Percentiles rank a stretch among this genome's conserved stretches.
Evolutionary conservation across 2,888 invertebrate species (phyloP).

Genomic region (Oscheius sp.): DNA sequence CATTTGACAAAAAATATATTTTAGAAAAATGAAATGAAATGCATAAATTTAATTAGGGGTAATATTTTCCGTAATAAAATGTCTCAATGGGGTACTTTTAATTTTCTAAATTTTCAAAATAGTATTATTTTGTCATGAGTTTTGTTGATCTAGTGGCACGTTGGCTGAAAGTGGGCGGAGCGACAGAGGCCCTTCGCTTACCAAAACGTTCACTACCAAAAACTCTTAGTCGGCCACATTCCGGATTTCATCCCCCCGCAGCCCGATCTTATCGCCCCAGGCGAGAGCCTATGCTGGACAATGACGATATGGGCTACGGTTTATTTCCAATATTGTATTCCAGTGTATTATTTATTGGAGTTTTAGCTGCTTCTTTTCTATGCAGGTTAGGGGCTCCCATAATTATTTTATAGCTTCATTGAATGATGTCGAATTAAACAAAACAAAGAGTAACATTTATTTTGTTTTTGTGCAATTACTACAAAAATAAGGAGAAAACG

Average conservation of each 20-base stretch:
- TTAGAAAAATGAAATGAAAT: no score
- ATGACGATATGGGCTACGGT: constrained; percentile 26
- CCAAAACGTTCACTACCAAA: constrained; percentile 16
- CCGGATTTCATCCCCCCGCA: constrained; percentile 25
- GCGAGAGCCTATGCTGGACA: constrained; percentile 29
- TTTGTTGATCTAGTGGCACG: not conserved
- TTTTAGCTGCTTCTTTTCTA: constrained; percentile 9
- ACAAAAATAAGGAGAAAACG: no score
- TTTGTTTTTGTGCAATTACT: no score
- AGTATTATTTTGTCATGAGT: no score
- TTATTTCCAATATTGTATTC: constrained; percentile 3
- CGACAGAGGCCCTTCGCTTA: not conserved
- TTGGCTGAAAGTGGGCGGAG: constrained; percentile 22
- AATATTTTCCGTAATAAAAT: no score
- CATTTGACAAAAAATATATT: no score
- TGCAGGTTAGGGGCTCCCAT: constrained; percentile 2
- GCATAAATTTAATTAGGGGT: no score
- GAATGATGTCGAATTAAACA: no score
- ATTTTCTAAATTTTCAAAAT: no score
- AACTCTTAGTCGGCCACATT: not conserved
- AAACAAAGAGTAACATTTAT: no score
- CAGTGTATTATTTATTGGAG: not conserved
- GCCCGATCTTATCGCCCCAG: constrained; percentile 20
- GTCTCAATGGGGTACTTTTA: no score
- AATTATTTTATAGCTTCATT: no score